Conservation (phyloP, 2,113 vertebrate genomes). For the Pteronura brasiliensis region DNA sequence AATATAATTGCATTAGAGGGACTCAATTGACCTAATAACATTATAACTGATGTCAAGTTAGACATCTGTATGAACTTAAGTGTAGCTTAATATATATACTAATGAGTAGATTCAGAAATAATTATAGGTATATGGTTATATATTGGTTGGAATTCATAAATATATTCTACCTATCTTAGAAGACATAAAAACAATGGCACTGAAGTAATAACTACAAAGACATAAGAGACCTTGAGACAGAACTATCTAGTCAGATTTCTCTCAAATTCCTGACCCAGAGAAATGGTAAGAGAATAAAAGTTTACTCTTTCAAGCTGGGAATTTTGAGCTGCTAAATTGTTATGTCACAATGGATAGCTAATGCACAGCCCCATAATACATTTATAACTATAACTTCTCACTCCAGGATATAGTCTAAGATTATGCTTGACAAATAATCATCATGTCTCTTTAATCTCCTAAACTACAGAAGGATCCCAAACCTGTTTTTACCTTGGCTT, state of each 20-base stretch:
- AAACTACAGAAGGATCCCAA: not conserved
- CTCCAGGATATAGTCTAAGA: not conserved
- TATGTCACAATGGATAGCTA: not conserved
- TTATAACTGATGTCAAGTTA: not conserved
- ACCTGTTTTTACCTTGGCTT: not conserved
- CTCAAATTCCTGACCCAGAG: not conserved
- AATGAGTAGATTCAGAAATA: not conserved
- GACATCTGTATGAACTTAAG: not conserved
- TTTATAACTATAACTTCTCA: not conserved
- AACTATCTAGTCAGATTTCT: not conserved
- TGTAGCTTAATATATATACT: not conserved
- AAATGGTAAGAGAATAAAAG: not conserved
- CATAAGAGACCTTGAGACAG: not conserved
- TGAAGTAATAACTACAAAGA: not conserved
- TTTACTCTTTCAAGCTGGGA: not conserved
- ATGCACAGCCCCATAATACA: not conserved
- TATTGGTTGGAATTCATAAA: not conserved
- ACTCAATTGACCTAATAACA: not conserved
- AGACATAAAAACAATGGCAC: not conserved
- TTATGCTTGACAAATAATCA: not conserved
- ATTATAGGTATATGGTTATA: not conserved
- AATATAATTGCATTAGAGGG: not conserved
- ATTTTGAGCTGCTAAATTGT: not conserved
- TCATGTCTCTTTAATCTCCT: not conserved
- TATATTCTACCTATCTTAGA: not conserved